phyloP scores from a whole-genome alignment of 2,888 invertebrate genomes.

The Andrena flavipes region DNA sequence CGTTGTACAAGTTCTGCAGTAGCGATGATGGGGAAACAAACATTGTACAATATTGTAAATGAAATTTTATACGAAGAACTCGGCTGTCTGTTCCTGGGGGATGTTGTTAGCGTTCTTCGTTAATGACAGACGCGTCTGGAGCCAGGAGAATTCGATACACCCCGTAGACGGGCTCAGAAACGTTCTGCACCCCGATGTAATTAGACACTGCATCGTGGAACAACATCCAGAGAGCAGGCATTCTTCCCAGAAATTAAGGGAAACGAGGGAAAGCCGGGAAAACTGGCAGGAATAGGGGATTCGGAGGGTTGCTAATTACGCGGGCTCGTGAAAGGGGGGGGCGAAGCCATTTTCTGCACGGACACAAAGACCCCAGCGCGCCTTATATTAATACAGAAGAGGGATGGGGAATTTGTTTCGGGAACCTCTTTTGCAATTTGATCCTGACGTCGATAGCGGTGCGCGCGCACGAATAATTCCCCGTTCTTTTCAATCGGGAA shows the following conservation, averaged over 20 bases:
- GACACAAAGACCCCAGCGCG: slow-evolving; percentile 53
- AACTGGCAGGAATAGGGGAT: slow-evolving; percentile 73
- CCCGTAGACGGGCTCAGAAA: slow-evolving; percentile 24
- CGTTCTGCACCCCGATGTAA: slow-evolving; percentile 74
- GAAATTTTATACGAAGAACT: neutral
- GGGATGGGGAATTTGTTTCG: slow-evolving; percentile 66
- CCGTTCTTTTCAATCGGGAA: neutral
- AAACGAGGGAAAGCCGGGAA: slow-evolving; percentile 80
- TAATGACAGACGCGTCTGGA: neutral
- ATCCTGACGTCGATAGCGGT: slow-evolving; percentile 44
- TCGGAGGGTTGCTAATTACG: slow-evolving; percentile 81
- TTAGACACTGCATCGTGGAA: slow-evolving; percentile 83
- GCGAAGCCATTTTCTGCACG: slow-evolving; percentile 75
- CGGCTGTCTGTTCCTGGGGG: neutral
- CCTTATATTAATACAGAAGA: slow-evolving; percentile 73
- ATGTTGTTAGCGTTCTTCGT: neutral
- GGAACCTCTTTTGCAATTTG: slow-evolving; percentile 64
- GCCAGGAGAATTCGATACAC: slow-evolving; percentile 49
- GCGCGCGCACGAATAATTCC: slow-evolving; percentile 17
- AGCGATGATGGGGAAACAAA: no score
- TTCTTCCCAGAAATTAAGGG: slow-evolving; percentile 83
- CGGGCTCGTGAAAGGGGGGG: slow-evolving; percentile 73
- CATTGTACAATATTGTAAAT: no score
- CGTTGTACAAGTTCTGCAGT: no score
- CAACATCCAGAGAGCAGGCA: slow-evolving; percentile 77